Evolutionary conservation across 2,888 invertebrate genomes (phyloP).

Genomic region (Eledone cirrhosa): DNA sequence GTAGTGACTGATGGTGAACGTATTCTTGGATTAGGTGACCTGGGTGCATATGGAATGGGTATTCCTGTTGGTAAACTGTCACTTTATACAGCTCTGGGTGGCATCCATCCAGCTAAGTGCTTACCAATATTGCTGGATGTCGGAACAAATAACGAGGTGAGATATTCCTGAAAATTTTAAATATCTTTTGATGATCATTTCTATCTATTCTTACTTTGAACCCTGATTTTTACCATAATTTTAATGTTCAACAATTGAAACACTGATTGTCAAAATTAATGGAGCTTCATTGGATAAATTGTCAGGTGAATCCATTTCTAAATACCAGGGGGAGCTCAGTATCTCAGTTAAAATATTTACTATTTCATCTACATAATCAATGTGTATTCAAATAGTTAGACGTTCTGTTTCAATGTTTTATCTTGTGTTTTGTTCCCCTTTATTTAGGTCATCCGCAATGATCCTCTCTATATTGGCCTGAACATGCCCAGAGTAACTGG

Average conservation of each 20-base stretch:
- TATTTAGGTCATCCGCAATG: conserved; percentile 79
- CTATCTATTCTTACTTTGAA: too few species aligned
- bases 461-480: conserved; percentile 94
- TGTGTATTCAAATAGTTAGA: too few species aligned
- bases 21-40: conserved; percentile 95
- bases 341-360: too few species aligned
- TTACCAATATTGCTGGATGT: conserved; percentile 94
- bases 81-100: conserved; percentile 95
- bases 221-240: too few species aligned
- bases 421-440: neutral
- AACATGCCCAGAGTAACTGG: conserved; percentile 86
- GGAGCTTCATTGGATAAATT: too few species aligned
- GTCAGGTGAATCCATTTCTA: too few species aligned
- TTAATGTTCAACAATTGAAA: too few species aligned
- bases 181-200: neutral
- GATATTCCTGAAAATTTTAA: conserved; percentile 31
- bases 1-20: conserved; percentile 98
- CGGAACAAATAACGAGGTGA: conserved; percentile 87
- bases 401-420: neutral
- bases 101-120: conserved; percentile 93
- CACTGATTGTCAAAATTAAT: too few species aligned
- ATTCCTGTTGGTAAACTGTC: conserved; percentile 98
- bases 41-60: conserved; percentile 98
- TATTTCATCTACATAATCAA: too few species aligned
- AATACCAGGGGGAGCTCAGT: too few species aligned